phyloP scores from a whole-genome alignment of 2,888 invertebrate genomes.

The Napeogenes sylphis region DNA sequence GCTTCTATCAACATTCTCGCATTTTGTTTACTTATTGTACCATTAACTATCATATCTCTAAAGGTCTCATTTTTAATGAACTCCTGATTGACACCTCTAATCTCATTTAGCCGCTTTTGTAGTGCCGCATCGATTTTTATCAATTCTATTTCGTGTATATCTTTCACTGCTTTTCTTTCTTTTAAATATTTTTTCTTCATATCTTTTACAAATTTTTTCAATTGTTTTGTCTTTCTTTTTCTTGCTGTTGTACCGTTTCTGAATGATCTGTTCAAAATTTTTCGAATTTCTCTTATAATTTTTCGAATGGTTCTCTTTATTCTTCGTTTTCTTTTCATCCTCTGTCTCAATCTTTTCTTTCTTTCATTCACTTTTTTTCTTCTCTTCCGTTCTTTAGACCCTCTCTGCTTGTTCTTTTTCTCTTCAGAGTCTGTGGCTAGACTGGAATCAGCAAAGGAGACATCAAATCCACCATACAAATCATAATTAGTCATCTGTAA shows the following conservation, averaged over 20 bases:
- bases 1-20: conserved; percentile 46
- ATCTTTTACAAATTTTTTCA: conserved; percentile 56
- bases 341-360: conserved; percentile 38
- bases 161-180: conserved; percentile 52
- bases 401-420: conserved; percentile 31
- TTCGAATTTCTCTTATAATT: conserved; percentile 53
- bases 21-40: conserved; percentile 43
- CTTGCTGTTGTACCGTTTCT: conserved; percentile 51
- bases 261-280: conserved; percentile 48
- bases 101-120: conserved; percentile 41
- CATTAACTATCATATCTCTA: conserved; percentile 53
- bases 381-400: conserved; percentile 37
- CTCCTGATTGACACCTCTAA: conserved; percentile 45
- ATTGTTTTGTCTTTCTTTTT: conserved; percentile 54
- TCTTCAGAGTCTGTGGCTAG: conserved; percentile 53
- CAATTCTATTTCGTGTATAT: conserved; percentile 51
- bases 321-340: conserved; percentile 47
- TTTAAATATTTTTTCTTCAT: conserved; percentile 56
- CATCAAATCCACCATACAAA: conserved; percentile 59
- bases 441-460: conserved; percentile 53
- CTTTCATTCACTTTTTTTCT: conserved; percentile 32
- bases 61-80: conserved; percentile 54
- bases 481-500: conserved; percentile 57
- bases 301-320: conserved; percentile 52
- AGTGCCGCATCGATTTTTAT: conserved; percentile 48